Conservation (phyloP, 2,113 vertebrate genomes). For the Stegostoma tigrinum region DNA sequence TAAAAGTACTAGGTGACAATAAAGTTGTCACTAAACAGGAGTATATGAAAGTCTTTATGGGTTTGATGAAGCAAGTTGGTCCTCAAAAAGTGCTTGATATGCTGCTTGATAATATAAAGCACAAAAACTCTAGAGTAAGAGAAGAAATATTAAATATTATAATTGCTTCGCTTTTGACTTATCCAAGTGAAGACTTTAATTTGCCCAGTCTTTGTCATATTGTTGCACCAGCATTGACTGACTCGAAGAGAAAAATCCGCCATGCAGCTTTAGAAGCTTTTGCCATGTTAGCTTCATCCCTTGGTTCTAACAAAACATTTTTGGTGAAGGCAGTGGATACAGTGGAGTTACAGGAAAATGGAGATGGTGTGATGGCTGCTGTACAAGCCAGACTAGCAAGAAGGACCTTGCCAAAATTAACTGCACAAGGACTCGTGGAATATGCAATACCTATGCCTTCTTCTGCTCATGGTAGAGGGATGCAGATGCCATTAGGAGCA, state of each 20-base stretch:
- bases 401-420: conserved; percentile 62
- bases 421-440: conserved; percentile 64
- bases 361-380: conserved; percentile 67
- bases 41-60: conserved; percentile 63
- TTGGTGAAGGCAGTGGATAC: conserved; percentile 71
- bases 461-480: conserved; percentile 48
- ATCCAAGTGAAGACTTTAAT: conserved; percentile 70
- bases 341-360: conserved; percentile 66
- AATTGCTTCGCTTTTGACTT: conserved; percentile 66
- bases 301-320: conserved; percentile 62
- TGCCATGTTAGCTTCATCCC: conserved; percentile 63
- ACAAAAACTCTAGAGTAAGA: conserved; percentile 69
- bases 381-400: conserved; percentile 75
- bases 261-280: conserved; percentile 76
- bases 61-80: conserved; percentile 63
- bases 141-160: conserved; percentile 73
- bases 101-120: conserved; percentile 63
- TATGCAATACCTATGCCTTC: conserved; percentile 66
- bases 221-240: conserved; percentile 70
- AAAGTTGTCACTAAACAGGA: conserved; percentile 65
- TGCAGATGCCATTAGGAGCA: conserved; percentile 52
- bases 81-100: conserved; percentile 67
- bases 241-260: conserved; percentile 70
- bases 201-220: conserved; percentile 63
- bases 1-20: conserved; percentile 69